phyloP scores from a whole-genome alignment of 2,888 invertebrate genomes.

The Athalia circularis region DNA sequence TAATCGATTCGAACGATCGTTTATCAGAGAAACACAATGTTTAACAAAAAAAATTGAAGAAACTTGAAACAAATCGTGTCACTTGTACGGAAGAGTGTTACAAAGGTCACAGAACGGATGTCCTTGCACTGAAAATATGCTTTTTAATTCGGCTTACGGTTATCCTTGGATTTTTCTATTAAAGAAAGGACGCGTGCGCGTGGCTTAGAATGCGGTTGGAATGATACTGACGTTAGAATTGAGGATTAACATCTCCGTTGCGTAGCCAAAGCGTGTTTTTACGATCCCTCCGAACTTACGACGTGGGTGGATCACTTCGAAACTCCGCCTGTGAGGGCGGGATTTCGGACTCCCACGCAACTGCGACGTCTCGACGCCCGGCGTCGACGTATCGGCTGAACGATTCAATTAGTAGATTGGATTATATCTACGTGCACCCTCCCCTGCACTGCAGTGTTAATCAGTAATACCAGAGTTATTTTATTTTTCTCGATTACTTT shows the following conservation, averaged over 20 bases:
- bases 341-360: slow-evolving; percentile 53
- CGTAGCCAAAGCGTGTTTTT: slow-evolving; percentile 31
- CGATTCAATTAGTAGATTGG: slow-evolving; percentile 71
- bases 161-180: no score
- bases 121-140: no score
- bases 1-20: no score
- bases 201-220: slow-evolving; percentile 59
- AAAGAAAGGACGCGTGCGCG: slow-evolving; percentile 45
- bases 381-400: slow-evolving; percentile 38
- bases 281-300: slow-evolving; percentile 20
- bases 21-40: no score
- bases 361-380: slow-evolving; percentile 36
- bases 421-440: slow-evolving; percentile 6
- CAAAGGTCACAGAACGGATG: no score
- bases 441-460: background rate
- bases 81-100: no score
- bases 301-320: slow-evolving; percentile 35
- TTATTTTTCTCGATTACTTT: slow-evolving; percentile 2
- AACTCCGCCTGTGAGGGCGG: slow-evolving; percentile 55
- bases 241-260: slow-evolving; percentile 42
- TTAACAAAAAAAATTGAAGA: no score
- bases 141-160: no score
- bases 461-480: slow-evolving; percentile 22
- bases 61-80: no score
- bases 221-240: slow-evolving; percentile 59